A percentile compares a stretch with the other conserved stretches of the same genome.
phyloP scores from a whole-genome alignment of 2,113 vertebrate genomes.

The Tauraco erythrolophus region DNA sequence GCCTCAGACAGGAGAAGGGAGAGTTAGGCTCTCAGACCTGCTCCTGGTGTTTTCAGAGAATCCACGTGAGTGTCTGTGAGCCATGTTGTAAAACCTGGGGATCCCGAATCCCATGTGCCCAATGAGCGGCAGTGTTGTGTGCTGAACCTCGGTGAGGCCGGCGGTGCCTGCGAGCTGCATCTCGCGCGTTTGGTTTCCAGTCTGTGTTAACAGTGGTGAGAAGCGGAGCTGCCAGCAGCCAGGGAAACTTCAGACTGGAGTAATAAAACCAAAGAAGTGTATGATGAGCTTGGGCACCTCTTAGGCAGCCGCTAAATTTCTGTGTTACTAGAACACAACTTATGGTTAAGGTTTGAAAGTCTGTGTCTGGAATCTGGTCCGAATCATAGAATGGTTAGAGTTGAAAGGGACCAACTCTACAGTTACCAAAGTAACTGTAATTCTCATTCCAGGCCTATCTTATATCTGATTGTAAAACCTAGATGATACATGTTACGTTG shows the following conservation, averaged over 20 bases:
- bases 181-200: rapidly evolving
- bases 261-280: background rate
- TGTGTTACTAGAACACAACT: background rate
- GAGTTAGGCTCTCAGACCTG: background rate
- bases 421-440: background rate
- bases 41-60: background rate
- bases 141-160: background rate
- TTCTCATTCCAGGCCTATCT: background rate
- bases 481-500: background rate
- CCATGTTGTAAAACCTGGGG: background rate
- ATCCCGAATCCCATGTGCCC: background rate
- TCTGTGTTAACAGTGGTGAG: background rate
- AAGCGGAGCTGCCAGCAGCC: background rate
- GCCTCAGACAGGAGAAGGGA: background rate
- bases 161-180: background rate
- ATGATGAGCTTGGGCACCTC: background rate
- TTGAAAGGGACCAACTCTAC: no score
- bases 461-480: background rate
- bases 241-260: background rate
- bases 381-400: no score
- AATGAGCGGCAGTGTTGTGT: background rate
- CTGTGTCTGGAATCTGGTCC: background rate
- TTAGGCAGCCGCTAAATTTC: background rate
- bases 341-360: background rate
- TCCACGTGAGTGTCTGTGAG: background rate